A percentile compares a stretch with the other conserved stretches of the same genome.
Evolutionary conservation across 1,140 invertebrate species (phyloP).

Genomic region (Listronotus oregonensis): DNA sequence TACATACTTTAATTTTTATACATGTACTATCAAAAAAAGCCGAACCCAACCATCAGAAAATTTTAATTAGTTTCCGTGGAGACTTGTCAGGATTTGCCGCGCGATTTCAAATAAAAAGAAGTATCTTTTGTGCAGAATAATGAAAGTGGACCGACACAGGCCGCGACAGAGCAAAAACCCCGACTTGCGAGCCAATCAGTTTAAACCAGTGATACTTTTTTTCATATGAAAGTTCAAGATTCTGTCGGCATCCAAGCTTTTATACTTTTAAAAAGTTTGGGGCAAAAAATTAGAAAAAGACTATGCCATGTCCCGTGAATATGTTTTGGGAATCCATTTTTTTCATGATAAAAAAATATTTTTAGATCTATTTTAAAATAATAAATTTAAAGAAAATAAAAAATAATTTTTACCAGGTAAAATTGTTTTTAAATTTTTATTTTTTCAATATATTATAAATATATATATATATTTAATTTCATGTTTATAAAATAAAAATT

Average conservation of each 20-base stretch:
- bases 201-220: constrained; percentile 40
- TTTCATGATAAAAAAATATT: too few relatives aligned
- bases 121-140: constrained; percentile 39
- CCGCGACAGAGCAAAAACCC: constrained; percentile 31
- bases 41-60: constrained; percentile 26
- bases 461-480: too few relatives aligned
- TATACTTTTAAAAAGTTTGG: too few relatives aligned
- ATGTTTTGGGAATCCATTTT: too few relatives aligned
- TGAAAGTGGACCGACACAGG: constrained; percentile 39
- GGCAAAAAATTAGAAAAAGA: too few relatives aligned
- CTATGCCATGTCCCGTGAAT: too few relatives aligned
- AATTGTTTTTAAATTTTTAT: too few relatives aligned
- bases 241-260: constrained; percentile 29
- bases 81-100: constrained; percentile 35
- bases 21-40: constrained; percentile 6
- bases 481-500: too few relatives aligned
- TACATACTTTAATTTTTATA: constrained; percentile 4
- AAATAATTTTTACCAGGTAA: too few relatives aligned
- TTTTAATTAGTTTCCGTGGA: constrained; percentile 41
- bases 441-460: too few relatives aligned
- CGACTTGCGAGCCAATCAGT: constrained; percentile 39
- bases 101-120: constrained; percentile 38
- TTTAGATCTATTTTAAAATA: too few relatives aligned
- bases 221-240: constrained; percentile 42
- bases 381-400: too few relatives aligned